Percentiles rank a stretch among this genome's conserved stretches.
Evolutionary conservation across 2,113 vertebrate genomes (phyloP).

Genomic region (Lates calcarifer): DNA sequence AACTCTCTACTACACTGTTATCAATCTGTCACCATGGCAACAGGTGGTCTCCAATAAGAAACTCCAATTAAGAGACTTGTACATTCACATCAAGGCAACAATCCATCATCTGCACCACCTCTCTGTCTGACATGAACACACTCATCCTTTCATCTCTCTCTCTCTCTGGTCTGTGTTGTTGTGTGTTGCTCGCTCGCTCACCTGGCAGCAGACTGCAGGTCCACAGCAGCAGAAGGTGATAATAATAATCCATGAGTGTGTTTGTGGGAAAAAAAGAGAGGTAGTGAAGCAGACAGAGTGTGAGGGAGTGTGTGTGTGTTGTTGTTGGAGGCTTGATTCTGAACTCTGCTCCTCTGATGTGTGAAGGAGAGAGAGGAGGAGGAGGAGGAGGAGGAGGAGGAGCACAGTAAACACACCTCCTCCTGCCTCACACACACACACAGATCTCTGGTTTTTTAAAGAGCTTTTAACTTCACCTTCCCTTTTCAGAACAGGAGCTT

Average conservation of each 20-base stretch:
- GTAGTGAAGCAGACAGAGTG: not conserved
- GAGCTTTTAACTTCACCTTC: slow-evolving; percentile 43
- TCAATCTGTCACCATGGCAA: not conserved
- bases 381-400: slow-evolving; percentile 17
- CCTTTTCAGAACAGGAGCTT: slow-evolving; percentile 29
- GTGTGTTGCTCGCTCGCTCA: slow-evolving; percentile 36
- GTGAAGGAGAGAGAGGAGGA: slow-evolving; percentile 22
- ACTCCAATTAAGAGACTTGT: not conserved
- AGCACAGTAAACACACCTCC: slow-evolving; percentile 47
- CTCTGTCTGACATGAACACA: slow-evolving; percentile 2
- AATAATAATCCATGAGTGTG: slow-evolving; percentile 67
- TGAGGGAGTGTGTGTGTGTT: slow-evolving; percentile 19
- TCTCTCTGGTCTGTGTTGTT: not conserved
- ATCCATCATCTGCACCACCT: slow-evolving; percentile 17
- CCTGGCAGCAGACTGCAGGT: slow-evolving; percentile 75
- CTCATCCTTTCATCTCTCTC: not conserved
- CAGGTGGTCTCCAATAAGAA: not conserved
- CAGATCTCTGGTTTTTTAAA: slow-evolving; percentile 13
- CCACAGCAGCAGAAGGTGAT: slow-evolving; percentile 58
- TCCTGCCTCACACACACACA: slow-evolving; percentile 23
- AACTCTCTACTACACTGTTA: not conserved
- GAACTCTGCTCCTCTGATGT: slow-evolving; percentile 35
- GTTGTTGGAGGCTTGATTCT: slow-evolving; percentile 24
- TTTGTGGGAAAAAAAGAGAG: not conserved
- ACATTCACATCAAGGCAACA: not conserved